Conservation (phyloP, 37 sponge, comb jelly and placozoan species). For the Amphimedon queenslandica region DNA sequence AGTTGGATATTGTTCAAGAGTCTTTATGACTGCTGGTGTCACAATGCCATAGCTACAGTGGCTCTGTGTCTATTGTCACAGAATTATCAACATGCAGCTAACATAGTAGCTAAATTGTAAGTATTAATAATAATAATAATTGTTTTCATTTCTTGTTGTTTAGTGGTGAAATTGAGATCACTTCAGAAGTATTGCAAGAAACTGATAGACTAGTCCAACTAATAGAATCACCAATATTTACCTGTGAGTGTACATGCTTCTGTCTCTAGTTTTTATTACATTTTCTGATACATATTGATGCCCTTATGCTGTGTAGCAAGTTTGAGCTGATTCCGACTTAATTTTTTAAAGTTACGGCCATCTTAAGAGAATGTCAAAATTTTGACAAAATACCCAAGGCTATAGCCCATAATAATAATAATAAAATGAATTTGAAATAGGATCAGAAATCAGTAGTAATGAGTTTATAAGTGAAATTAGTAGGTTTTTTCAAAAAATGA, state of each 20-base stretch:
- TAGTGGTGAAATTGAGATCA: constrained; percentile 80
- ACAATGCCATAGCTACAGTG: constrained; percentile 91
- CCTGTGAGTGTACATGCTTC: constrained; percentile 20
- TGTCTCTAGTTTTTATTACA: background rate
- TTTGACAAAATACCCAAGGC: too few relatives aligned
- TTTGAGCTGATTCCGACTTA: too few relatives aligned
- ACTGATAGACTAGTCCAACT: constrained; percentile 88
- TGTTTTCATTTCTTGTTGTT: background rate
- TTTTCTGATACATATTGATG: too few relatives aligned
- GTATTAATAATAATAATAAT: background rate
- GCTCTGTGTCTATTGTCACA: constrained; percentile 96
- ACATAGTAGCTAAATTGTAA: constrained; percentile 78
- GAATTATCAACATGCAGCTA: constrained; percentile 87
- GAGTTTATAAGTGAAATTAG: too few relatives aligned
- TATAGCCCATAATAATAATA: too few relatives aligned
- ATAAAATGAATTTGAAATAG: too few relatives aligned
- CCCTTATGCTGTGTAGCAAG: too few relatives aligned
- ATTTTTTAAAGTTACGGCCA: too few relatives aligned
- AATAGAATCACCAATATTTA: constrained; percentile 90
- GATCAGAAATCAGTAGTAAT: too few relatives aligned
- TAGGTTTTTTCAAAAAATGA: too few relatives aligned
- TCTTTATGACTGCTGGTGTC: constrained; percentile 93
- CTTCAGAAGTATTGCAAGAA: constrained; percentile 67
- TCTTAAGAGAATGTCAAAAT: too few relatives aligned
- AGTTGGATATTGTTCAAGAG: constrained; percentile 70